Conservation (phyloP, 37 sponge, comb jelly and placozoan genomes). For the Axinella damicornis region DNA sequence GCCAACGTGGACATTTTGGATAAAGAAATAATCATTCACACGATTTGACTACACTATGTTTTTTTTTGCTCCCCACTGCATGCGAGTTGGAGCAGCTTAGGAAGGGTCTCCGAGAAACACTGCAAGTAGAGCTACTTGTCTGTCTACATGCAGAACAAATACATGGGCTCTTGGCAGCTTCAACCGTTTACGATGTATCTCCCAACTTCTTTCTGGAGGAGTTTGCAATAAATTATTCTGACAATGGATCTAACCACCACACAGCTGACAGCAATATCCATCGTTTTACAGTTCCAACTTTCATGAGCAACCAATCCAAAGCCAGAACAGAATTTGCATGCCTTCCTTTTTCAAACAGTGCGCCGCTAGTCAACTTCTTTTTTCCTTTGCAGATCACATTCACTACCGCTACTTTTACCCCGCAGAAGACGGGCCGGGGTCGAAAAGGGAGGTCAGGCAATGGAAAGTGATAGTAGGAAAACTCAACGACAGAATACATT, state of each 20-base stretch:
- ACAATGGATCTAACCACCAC: slow-evolving; percentile 5
- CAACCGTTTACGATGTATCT: not conserved
- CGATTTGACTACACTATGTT: slow-evolving; percentile 41
- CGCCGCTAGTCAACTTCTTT: no score
- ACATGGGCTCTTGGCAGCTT: not conserved
- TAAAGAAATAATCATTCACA: not conserved
- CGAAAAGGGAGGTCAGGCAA: no score
- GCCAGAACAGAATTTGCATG: no score
- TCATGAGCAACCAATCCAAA: no score
- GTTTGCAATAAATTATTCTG: slow-evolving; percentile 16
- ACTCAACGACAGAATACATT: no score
- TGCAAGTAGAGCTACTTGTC: slow-evolving; percentile 12
- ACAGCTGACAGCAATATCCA: slow-evolving; percentile 23
- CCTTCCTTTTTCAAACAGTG: no score
- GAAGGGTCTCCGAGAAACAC: slow-evolving; percentile 44
- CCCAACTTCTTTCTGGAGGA: not conserved
- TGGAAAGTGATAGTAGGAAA: no score
- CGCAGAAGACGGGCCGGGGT: no score
- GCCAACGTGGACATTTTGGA: not conserved
- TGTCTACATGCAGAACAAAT: not conserved
- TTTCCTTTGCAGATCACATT: no score
- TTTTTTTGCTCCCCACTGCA: no score
- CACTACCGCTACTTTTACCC: no score
- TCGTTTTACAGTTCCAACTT: no score
- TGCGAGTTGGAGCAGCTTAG: slow-evolving; percentile 13